These are phyloP conservation scores for Corythornis cristatus DNA, from an alignment of 2,113 vertebrate species.

Conservation along the genomic window DNA sequence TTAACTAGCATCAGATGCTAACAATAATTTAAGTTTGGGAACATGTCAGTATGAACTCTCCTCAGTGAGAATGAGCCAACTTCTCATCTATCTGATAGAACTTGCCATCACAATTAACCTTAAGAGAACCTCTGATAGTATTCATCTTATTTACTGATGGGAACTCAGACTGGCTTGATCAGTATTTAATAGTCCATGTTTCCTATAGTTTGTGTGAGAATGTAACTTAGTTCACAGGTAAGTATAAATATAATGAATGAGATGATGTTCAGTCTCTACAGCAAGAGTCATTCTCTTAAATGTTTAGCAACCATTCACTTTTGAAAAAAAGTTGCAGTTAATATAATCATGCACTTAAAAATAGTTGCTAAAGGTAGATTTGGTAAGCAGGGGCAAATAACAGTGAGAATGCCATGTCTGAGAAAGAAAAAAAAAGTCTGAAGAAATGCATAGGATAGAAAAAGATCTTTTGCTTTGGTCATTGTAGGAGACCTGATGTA, in stretches of 20 bases:
- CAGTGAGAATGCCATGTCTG: neutral
- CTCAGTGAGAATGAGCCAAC: neutral
- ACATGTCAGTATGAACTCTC: neutral
- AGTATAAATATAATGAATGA: neutral
- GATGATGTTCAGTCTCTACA: neutral
- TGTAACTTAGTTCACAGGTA: neutral
- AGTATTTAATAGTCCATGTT: neutral
- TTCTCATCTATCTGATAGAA: neutral
- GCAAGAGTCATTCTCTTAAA: neutral
- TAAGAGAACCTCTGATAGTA: neutral
- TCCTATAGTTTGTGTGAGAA: neutral
- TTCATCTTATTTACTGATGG: neutral
- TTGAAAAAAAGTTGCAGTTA: neutral
- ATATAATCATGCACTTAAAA: neutral
- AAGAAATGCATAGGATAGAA: neutral
- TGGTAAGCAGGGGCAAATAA: neutral
- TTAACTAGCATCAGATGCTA: neutral
- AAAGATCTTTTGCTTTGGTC: neutral
- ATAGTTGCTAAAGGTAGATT: neutral
- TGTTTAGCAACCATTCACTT: neutral
- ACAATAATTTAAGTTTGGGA: neutral
- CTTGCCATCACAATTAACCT: neutral
- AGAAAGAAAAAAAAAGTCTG: neutral
- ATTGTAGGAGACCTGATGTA: neutral
- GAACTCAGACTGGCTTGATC: neutral